A percentile compares a stretch with the other conserved stretches of the same genome.
Conservation (phyloP, 2,888 invertebrate genomes). For the Melangyna quadrimaculata region DNA sequence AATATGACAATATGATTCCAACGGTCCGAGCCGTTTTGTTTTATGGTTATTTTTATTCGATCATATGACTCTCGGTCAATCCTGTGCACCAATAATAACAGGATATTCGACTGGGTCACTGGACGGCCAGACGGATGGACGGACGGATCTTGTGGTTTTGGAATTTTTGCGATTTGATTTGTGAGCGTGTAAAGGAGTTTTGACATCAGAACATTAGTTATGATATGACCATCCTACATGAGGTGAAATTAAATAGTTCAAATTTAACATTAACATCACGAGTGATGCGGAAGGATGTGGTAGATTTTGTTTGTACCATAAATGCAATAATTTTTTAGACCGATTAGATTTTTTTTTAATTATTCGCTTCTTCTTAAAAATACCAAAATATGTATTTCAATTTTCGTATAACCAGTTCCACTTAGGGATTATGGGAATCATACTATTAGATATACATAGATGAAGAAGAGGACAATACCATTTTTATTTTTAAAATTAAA, state of each 20-base stretch:
- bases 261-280: not conserved
- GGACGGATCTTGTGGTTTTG: not conserved
- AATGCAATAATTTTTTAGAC: too few relatives aligned
- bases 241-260: slow-evolving; percentile 29
- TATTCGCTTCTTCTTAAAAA: too few relatives aligned
- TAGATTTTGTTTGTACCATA: too few relatives aligned
- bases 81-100: slow-evolving; percentile 9
- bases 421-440: too few relatives aligned
- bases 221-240: slow-evolving; percentile 41
- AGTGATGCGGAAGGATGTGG: not conserved
- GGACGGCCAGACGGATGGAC: not conserved
- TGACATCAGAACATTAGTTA: slow-evolving; percentile 50
- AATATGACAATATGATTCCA: slow-evolving; percentile 49
- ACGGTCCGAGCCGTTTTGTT: slow-evolving; percentile 52
- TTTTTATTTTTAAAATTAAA: too few relatives aligned
- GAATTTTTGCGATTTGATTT: slow-evolving; percentile 57
- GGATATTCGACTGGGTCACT: slow-evolving; percentile 14
- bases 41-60: slow-evolving; percentile 69
- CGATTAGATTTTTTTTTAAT: too few relatives aligned
- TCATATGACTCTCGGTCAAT: slow-evolving; percentile 67
- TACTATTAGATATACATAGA: too few relatives aligned
- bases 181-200: slow-evolving; percentile 51
- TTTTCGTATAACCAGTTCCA: too few relatives aligned
- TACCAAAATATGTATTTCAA: too few relatives aligned
- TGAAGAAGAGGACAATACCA: too few relatives aligned